Conservation (phyloP, 2,888 invertebrate species). For the Salticus scenicus region DNA sequence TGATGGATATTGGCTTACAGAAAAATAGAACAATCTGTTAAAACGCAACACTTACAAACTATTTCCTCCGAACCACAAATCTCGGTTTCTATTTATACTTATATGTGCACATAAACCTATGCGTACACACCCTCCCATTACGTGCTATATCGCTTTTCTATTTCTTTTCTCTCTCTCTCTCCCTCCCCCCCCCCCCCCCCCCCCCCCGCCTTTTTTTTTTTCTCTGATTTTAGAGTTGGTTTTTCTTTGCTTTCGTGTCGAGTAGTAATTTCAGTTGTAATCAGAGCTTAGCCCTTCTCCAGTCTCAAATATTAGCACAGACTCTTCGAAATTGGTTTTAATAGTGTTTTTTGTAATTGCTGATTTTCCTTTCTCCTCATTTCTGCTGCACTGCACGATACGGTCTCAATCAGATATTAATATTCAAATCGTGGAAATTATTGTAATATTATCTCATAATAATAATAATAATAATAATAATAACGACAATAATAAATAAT, state of each 20-base stretch:
- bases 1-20: slow-evolving; percentile 6
- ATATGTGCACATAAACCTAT: not conserved
- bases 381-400: not conserved
- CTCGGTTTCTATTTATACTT: not conserved
- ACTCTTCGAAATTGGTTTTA: slow-evolving; percentile 3
- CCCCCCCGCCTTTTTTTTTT: not conserved
- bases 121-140: not conserved
- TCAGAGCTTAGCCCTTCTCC: slow-evolving; percentile 25
- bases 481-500: no score
- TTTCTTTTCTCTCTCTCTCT: no score
- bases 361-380: not conserved
- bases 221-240: not conserved
- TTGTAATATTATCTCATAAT: no score
- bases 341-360: slow-evolving; percentile 10
- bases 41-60: slow-evolving; percentile 1
- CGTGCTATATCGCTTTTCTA: not conserved
- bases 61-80: not conserved
- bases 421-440: not conserved
- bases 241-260: slow-evolving; percentile 25
- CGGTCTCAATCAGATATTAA: not conserved
- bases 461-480: no score
- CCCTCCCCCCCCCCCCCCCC: not conserved
- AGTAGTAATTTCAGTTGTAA: slow-evolving; percentile 19
- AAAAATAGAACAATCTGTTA: slow-evolving; percentile 6
- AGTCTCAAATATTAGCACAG: not conserved